Evolutionary conservation across 1,140 invertebrate species (phyloP).

Genomic region (Rhyacophila brunnea): DNA sequence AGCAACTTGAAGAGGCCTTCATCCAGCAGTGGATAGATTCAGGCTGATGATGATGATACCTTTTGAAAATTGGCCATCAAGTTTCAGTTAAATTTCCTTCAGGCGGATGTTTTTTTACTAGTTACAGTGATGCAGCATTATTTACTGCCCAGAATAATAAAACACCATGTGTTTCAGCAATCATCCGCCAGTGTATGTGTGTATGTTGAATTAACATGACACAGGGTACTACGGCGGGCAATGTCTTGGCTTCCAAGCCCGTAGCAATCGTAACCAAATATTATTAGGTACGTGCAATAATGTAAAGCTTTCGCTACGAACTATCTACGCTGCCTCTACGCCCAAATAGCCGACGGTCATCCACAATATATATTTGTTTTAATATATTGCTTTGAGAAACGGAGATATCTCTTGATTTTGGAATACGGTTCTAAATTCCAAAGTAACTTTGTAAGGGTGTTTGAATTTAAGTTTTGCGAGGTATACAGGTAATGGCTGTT

Average conservation of each 20-base stretch:
- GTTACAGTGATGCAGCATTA: no score
- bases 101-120: no score
- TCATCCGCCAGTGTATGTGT: constrained; percentile 16
- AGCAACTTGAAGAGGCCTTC: no score
- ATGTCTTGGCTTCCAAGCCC: constrained; percentile 27
- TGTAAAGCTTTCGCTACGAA: constrained; percentile 10
- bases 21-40: no score
- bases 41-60: no score
- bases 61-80: no score
- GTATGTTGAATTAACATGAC: constrained; percentile 34
- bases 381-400: constrained; percentile 21
- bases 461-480: no score
- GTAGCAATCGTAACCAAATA: constrained; percentile 35
- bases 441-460: background rate
- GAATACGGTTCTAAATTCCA: background rate
- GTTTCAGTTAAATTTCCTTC: no score
- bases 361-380: constrained; percentile 17
- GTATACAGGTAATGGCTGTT: no score
- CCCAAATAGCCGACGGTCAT: constrained; percentile 15
- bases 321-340: constrained; percentile 8
- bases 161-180: constrained; percentile 11
- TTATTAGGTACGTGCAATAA: constrained; percentile 32
- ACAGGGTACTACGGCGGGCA: constrained; percentile 19
- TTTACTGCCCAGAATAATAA: no score
- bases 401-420: background rate